Conservation (phyloP, 1,140 invertebrate genomes). For the Drosophila ficusphila region DNA sequence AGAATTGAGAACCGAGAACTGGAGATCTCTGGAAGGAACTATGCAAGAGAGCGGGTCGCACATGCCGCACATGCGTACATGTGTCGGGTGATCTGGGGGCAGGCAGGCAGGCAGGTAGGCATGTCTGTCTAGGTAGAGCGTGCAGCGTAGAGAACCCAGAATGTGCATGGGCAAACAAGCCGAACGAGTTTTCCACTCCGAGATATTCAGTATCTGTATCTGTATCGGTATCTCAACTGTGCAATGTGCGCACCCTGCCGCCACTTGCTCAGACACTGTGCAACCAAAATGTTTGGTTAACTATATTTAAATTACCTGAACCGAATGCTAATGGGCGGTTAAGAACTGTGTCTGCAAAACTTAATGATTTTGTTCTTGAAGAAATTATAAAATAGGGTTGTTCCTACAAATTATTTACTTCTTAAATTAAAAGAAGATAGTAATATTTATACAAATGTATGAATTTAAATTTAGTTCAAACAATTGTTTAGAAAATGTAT, state of each 20-base stretch:
- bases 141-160: background rate
- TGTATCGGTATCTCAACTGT: slow-evolving; percentile 45
- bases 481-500: too few species aligned
- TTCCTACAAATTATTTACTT: too few species aligned
- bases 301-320: background rate
- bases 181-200: slow-evolving; percentile 59
- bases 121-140: slow-evolving; percentile 26
- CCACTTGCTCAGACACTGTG: slow-evolving; percentile 21
- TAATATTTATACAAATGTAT: too few species aligned
- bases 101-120: slow-evolving; percentile 28
- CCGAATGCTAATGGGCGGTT: background rate
- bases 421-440: too few species aligned
- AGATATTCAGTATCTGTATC: slow-evolving; percentile 52
- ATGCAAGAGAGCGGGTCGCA: slow-evolving; percentile 19
- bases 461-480: too few species aligned
- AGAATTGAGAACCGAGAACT: slow-evolving; percentile 10
- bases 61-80: slow-evolving; percentile 57
- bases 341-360: too few species aligned
- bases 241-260: slow-evolving; percentile 37
- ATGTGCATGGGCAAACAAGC: slow-evolving; percentile 67
- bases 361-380: too few species aligned
- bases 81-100: slow-evolving; percentile 26
- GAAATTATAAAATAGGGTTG: background rate
- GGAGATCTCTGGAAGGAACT: slow-evolving; percentile 22
- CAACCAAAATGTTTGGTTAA: background rate